phyloP scores from a whole-genome alignment of 2,888 invertebrate genomes.

The Caenorhabditis angaria region DNA sequence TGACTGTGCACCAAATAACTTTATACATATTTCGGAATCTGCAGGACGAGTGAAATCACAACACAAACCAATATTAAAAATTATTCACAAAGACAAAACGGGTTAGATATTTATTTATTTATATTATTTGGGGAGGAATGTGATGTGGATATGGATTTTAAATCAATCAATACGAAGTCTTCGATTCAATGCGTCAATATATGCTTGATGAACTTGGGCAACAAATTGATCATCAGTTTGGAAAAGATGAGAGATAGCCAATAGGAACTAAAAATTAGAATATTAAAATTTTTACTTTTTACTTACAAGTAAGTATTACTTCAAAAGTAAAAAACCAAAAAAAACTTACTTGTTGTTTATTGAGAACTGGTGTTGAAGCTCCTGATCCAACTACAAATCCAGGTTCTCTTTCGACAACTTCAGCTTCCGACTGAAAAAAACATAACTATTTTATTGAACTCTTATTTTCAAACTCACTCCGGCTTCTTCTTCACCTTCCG shows the following conservation, averaged over 20 bases:
- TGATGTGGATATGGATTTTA: not conserved
- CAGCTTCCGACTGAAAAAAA: conserved; percentile 21
- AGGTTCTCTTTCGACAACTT: conserved; percentile 22
- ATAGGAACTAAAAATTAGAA: conserved; percentile 35
- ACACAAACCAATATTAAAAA: not conserved
- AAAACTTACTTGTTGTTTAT: conserved; percentile 46
- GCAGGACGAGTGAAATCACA: not conserved
- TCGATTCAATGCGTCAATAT: conserved; percentile 51
- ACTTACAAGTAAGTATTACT: not conserved
- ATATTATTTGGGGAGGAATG: not conserved
- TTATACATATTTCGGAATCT: not conserved
- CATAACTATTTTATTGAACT: not conserved
- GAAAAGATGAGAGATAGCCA: conserved; percentile 47
- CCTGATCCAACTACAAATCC: conserved; percentile 44
- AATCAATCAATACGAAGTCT: conserved; percentile 32
- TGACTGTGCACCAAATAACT: not conserved
- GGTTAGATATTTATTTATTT: not conserved
- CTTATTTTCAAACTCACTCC: conserved; percentile 9
- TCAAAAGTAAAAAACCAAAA: not conserved
- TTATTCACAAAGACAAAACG: not conserved
- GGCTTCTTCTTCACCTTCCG: conserved; percentile 40
- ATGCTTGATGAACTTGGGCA: conserved; percentile 52
- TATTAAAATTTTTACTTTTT: not conserved
- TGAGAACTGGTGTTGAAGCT: conserved; percentile 29
- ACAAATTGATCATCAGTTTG: conserved; percentile 58